Evolutionary conservation across 2,888 invertebrate genomes (phyloP), one percentile per base, ranked within the genome.

Genomic region (Tetheella fluctuosa): DNA sequence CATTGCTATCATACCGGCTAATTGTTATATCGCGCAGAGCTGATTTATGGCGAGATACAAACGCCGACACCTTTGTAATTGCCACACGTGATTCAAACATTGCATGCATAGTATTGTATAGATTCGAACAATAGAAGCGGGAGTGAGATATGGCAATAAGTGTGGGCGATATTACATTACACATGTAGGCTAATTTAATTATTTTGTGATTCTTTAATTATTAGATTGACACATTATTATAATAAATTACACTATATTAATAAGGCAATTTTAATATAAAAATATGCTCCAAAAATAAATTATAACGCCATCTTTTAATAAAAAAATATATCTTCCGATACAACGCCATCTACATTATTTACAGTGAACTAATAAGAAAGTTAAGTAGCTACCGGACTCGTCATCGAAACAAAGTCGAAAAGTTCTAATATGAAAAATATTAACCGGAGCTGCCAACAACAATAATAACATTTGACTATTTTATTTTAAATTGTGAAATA

Each of bases 1-100:
- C 92, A 93, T 92, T 91, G 89, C 90, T 90, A 90, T 89, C 91
- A 90, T 93, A 88, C 90, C 91, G 81, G 86, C 93, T 93, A 93
- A 93, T 93, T 93, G 93, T 93, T 93, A 91, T 90, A 93, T 93
- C 91, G 92, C 84, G 89, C 87, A 86, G 86, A 83, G 84, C 86
- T 93, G 93, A 93, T 93, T 93, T 93, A 93, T 91, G 74, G 80
- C 85, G 76, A 86, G 87, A 90, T 87, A 87, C 80, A 84, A 85
- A 83, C 82, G 88, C 89, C 86, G 86, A 90, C 91, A 93, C 93
- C 93, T 91, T 86, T 84, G 88, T 91, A 92, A 92, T 92, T 91
- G 87, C 83, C 69, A 79, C 83, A 84, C 83, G 83, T 85, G 83
- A 85, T 86, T 84, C 84, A 81, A 87, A 87, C 88, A 83, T 85